phyloP scores from a whole-genome alignment of 2,888 invertebrate genomes.

The Caenorhabditis angaria region DNA sequence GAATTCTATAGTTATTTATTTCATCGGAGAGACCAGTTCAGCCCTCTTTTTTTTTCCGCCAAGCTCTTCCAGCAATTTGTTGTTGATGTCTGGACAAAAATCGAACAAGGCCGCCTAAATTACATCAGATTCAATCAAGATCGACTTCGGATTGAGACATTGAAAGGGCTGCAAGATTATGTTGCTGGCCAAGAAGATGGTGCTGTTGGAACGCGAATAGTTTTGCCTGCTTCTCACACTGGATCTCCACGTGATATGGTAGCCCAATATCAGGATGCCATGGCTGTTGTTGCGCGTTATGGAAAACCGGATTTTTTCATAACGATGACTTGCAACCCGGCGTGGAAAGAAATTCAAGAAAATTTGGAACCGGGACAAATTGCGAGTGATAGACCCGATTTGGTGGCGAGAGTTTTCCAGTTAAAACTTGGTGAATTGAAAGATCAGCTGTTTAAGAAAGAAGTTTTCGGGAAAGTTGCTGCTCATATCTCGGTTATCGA shows the following conservation, averaged over 20 bases:
- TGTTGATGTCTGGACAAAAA: conserved; percentile 13
- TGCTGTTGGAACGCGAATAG: conserved; percentile 39
- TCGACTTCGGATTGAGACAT: not conserved
- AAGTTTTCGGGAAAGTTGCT: conserved; percentile 52
- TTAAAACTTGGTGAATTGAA: conserved; percentile 57
- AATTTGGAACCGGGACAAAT: conserved; percentile 38
- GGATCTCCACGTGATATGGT: conserved; percentile 72
- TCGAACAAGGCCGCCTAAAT: conserved; percentile 19
- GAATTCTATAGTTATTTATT: conserved; percentile 12
- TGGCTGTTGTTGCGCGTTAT: conserved; percentile 58
- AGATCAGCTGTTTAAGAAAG: conserved; percentile 47
- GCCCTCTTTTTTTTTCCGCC: conserved; percentile 59
- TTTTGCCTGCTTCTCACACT: conserved; percentile 64
- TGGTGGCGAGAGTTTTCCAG: conserved; percentile 60
- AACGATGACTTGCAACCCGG: conserved; percentile 72
- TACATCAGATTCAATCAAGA: conserved; percentile 11
- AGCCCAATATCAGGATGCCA: conserved; percentile 61
- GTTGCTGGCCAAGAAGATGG: conserved; percentile 11
- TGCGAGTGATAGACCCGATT: conserved; percentile 60
- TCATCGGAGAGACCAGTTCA: conserved; percentile 48
- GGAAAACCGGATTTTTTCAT: conserved; percentile 66
- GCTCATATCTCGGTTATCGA: conserved; percentile 62
- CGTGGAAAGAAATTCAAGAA: conserved; percentile 66
- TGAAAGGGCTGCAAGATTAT: conserved; percentile 60
- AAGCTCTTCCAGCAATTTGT: conserved; percentile 22